phyloP scores from a whole-genome alignment of 92 coral and sea anemone species.

The Desmophyllum pertusum region DNA sequence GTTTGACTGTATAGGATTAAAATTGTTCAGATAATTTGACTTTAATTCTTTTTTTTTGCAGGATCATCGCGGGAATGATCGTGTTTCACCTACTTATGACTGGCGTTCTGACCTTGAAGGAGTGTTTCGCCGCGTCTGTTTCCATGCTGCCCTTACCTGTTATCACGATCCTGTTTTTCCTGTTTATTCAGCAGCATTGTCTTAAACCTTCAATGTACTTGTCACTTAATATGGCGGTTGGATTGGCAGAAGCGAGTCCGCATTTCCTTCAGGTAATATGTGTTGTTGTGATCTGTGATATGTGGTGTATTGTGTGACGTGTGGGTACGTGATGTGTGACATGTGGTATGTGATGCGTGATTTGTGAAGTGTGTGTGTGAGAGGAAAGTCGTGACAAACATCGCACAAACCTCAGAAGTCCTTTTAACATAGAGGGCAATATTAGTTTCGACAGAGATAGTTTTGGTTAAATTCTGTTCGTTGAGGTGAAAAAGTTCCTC shows the following conservation, averaged over 20 bases:
- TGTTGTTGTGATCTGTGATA: not conserved
- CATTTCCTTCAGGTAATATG: constrained; percentile 70
- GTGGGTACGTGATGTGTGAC: not conserved
- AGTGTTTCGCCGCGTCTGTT: constrained; percentile 51
- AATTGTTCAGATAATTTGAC: not conserved
- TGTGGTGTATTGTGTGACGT: not conserved
- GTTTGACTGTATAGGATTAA: not conserved
- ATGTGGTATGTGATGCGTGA: not conserved
- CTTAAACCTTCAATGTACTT: constrained; percentile 55
- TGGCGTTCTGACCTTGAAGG: constrained; percentile 85
- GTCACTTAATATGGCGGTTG: constrained; percentile 54
- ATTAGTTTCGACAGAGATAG: too few species aligned
- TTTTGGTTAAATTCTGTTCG: too few species aligned
- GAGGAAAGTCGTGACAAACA: too few species aligned
- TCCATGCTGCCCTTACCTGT: constrained; percentile 84
- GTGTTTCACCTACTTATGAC: constrained; percentile 88
- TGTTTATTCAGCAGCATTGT: constrained; percentile 70
- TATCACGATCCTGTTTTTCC: constrained; percentile 75
- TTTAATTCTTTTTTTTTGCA: constrained; percentile 30
- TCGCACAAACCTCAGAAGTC: too few species aligned
- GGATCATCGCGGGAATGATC: constrained; percentile 84
- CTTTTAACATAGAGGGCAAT: too few species aligned
- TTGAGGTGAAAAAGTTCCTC: too few species aligned
- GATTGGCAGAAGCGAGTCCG: constrained; percentile 68
- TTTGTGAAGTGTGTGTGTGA: not conserved